phyloP scores from a whole-genome alignment of 2,888 invertebrate genomes.

The Busseola fusca region DNA sequence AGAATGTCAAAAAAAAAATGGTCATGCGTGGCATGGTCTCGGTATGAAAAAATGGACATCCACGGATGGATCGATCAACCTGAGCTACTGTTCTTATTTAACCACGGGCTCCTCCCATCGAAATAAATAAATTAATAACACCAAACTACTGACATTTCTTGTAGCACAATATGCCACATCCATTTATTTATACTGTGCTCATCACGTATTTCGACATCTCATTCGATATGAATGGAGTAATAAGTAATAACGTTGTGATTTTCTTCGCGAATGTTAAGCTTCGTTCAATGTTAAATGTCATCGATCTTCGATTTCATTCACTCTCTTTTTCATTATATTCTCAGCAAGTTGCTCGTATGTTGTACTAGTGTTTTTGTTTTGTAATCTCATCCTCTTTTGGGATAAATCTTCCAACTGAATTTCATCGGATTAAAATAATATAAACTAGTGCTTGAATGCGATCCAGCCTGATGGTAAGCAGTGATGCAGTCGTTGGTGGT shows the following conservation, averaged over 20 bases:
- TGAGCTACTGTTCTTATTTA: too few species aligned
- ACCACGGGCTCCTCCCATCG: not conserved
- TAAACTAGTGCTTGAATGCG: too few species aligned
- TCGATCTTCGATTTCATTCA: constrained; percentile 31
- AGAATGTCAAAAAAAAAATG: too few species aligned
- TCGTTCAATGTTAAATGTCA: constrained; percentile 38
- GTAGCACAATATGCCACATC: constrained; percentile 30
- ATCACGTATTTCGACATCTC: constrained; percentile 8
- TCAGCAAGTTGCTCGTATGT: not conserved
- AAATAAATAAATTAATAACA: not conserved
- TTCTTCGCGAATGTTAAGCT: constrained; percentile 32
- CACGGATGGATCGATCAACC: too few species aligned
- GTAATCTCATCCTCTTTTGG: not conserved
- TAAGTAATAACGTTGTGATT: constrained; percentile 37
- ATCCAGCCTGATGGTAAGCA: too few species aligned
- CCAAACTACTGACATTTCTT: not conserved
- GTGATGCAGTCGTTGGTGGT: too few species aligned
- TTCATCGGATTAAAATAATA: not conserved
- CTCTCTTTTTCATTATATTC: constrained; percentile 5
- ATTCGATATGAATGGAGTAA: constrained; percentile 35
- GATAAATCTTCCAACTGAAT: not conserved
- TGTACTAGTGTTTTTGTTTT: not conserved
- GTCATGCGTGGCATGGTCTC: too few species aligned
- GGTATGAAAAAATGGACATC: too few species aligned
- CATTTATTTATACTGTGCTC: not conserved